Evolutionary conservation across 2,888 invertebrate species (phyloP).

Genomic region (Troglohyphantes excavatus): DNA sequence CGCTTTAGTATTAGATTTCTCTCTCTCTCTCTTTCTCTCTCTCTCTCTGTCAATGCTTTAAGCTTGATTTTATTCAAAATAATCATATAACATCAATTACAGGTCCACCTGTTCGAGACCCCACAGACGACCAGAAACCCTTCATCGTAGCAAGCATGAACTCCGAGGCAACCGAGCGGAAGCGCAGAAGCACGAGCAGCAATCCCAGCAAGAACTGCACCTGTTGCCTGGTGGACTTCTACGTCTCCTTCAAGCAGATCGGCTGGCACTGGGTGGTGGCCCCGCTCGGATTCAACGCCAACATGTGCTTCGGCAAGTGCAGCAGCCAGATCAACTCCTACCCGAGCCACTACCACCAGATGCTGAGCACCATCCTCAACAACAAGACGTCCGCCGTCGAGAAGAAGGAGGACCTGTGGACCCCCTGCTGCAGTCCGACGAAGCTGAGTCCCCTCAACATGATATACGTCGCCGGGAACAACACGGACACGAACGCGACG

Average conservation of each 20-base stretch:
- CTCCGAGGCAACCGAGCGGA: background rate
- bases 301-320: conserved; percentile 63
- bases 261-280: conserved; percentile 52
- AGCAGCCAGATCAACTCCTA: conserved; percentile 25
- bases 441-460: conserved; percentile 34
- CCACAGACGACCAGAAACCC: conserved; percentile 14
- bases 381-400: conserved; percentile 6
- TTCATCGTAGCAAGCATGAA: conserved; percentile 30
- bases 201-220: conserved; percentile 14
- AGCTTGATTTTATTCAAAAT: too few relatives aligned
- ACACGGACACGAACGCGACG: conserved; percentile 7
- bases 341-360: conserved; percentile 48
- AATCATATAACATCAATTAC: too few relatives aligned
- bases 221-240: conserved; percentile 35
- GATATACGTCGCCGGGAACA: conserved; percentile 34
- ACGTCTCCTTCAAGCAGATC: conserved; percentile 46
- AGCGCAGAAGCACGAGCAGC: background rate
- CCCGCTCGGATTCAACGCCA: conserved; percentile 25
- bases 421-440: conserved; percentile 58
- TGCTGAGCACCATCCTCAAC: conserved; percentile 7
- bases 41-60: too few relatives aligned
- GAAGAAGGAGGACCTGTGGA: conserved; percentile 38
- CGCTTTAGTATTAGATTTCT: too few relatives aligned
- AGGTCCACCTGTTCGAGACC: conserved; percentile 16
- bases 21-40: too few relatives aligned